Evolutionary conservation across 2,797 vertebrate genomes (phyloP).

Genomic region (Sebastiscus tertius): DNA sequence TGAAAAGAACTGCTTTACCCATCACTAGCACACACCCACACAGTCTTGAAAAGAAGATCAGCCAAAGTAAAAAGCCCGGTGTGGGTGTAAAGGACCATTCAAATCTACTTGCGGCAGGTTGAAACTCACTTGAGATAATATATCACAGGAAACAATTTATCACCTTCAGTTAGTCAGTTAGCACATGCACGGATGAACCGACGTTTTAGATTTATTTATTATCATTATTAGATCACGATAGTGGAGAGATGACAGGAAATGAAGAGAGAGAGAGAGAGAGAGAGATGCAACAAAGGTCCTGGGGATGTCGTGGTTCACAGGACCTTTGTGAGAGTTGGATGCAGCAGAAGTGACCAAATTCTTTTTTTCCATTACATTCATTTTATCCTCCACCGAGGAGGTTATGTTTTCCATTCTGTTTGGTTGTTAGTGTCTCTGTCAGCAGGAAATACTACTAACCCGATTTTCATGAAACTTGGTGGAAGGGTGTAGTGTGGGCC

Average conservation of each 20-base stretch:
- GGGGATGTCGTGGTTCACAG: background rate
- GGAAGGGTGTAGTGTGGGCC: too few species aligned
- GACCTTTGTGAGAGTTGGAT: background rate
- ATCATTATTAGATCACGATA: background rate
- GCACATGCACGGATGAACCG: background rate
- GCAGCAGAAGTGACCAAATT: background rate
- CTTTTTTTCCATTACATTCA: background rate
- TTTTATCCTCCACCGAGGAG: rapidly evolving
- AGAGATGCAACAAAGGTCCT: too few species aligned
- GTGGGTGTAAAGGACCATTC: background rate
- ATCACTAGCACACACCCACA: too few species aligned
- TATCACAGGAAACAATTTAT: background rate
- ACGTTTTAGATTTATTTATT: background rate
- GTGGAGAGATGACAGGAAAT: background rate
- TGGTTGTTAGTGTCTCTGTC: rapidly evolving
- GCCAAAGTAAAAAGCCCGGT: background rate
- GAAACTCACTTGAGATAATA: background rate
- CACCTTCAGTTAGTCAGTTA: background rate
- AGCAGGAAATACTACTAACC: background rate
- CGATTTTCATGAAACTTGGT: too few species aligned
- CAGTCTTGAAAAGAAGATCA: too few species aligned
- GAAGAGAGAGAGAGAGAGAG: too few species aligned
- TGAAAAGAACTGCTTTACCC: too few species aligned
- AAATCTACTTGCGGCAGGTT: background rate
- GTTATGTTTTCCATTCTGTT: too few species aligned